Evolutionary conservation across 2,113 vertebrate genomes (phyloP).

Genomic region (Hemibagrus wyckioides): DNA sequence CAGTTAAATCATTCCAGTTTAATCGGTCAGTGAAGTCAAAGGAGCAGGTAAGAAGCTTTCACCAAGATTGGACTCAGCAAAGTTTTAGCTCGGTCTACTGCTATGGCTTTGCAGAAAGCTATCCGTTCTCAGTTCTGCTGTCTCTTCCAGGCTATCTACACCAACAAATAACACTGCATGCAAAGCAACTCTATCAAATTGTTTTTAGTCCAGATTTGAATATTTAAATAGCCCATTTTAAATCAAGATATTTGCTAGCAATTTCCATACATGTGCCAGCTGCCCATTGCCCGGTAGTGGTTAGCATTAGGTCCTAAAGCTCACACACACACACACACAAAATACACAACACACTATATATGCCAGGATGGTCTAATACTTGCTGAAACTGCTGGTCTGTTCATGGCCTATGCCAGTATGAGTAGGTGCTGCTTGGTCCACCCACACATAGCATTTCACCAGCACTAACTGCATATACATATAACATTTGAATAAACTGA

Average conservation of each 20-base stretch:
- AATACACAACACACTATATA: not conserved
- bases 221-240: constrained; percentile 74
- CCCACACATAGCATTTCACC: constrained; percentile 69
- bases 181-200: constrained; percentile 70
- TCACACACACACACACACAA: not conserved
- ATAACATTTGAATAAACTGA: constrained; percentile 68
- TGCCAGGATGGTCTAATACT: not conserved
- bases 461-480: constrained; percentile 68
- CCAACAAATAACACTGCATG: constrained; percentile 74
- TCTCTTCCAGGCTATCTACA: constrained; percentile 46
- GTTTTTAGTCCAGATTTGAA: constrained; percentile 76
- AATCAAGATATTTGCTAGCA: constrained; percentile 69
- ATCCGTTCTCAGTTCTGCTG: not conserved
- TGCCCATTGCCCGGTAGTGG: constrained; percentile 50
- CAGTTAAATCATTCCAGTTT: not conserved
- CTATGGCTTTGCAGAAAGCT: not conserved
- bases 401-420: not conserved
- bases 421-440: constrained; percentile 39
- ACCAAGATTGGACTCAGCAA: constrained; percentile 13
- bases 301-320: constrained; percentile 17
- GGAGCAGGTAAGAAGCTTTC: constrained; percentile 5
- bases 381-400: not conserved
- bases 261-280: constrained; percentile 69
- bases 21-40: not conserved
- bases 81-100: not conserved